phyloP scores from a whole-genome alignment of 1,140 invertebrate genomes.

The Diploscapter pachys region DNA sequence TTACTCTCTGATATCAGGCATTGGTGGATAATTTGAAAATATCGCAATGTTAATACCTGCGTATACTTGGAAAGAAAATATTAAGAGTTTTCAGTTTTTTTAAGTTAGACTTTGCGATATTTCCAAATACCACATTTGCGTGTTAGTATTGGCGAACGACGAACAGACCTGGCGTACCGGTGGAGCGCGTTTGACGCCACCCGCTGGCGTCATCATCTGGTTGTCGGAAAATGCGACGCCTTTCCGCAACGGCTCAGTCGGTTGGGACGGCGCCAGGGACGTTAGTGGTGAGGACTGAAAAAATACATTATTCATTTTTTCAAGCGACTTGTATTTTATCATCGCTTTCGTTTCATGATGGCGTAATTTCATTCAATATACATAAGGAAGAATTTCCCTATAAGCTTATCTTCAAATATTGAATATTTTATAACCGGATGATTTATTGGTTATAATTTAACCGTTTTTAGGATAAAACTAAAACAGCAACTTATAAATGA shows the following conservation, averaged over 20 bases:
- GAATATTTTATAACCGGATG: too few species aligned
- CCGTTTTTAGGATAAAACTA: too few species aligned
- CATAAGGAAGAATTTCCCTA: too few species aligned
- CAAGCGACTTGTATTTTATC: not conserved
- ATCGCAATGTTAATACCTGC: not conserved
- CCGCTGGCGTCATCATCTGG: slow-evolving; percentile 6
- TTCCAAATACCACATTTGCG: too few species aligned
- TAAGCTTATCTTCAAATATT: too few species aligned
- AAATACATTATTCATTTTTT: not conserved
- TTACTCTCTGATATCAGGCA: too few species aligned
- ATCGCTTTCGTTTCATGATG: not conserved
- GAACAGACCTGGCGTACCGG: not conserved
- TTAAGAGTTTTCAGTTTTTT: not conserved
- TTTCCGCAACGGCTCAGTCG: slow-evolving; percentile 18
- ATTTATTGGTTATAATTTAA: too few species aligned
- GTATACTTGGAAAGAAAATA: not conserved
- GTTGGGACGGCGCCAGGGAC: slow-evolving; percentile 13
- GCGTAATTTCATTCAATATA: not conserved
- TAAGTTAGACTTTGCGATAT: too few species aligned
- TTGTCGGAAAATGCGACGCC: slow-evolving; percentile 22
- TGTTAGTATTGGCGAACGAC: not conserved
- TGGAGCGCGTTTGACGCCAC: slow-evolving; percentile 11
- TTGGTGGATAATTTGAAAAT: not conserved
- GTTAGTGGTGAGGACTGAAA: not conserved
- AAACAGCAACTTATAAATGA: not conserved